Evolutionary conservation across 2,113 vertebrate genomes (phyloP), one percentile per base, ranked within the genome.

Genomic region (Nothocercus julius): DNA sequence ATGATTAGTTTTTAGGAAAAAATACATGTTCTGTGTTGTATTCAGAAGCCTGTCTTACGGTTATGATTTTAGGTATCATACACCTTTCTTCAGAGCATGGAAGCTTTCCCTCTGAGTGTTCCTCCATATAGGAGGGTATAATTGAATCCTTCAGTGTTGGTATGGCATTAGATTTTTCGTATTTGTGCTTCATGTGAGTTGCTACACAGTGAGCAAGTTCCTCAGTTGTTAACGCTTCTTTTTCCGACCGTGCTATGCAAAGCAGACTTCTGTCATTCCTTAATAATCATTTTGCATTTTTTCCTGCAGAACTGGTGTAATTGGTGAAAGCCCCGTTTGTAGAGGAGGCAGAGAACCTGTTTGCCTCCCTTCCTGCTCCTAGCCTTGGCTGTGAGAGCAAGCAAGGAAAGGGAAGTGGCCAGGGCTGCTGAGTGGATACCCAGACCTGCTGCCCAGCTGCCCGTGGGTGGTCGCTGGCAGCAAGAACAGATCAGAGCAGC

Each of bases 31-130:
- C 45, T 95, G 11, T 91, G 24, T 93, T 82, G 22, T 59, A 36
- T 90, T 88, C 68, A 91, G 89, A 87, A 87, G 68, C 56, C 80
- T 63, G 63, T 70, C 75, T 83, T 93, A 36, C 85, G 82, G 75
- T 91, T 81, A 59, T 74, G 76, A 51, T 81, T 88, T 91, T 94
- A 94, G 79, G 45, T 81, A 53, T 88, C 51, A 61, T 44, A 70
- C 13, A n/a, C 32, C 61, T 97, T 93, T 91, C 78, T 32, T 90
- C 73, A 93, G 82, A 85, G 85, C 91, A 67, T 83, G 61, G 85
- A 86, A 81, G 13, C 68, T 95, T 81, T 88, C 69, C 78, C 68
- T 94, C 82, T 95, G 68, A 90, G 67, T 91, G 42, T 27, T 64
- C 22, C 38, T 94, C 80, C 28, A 17, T 68, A 54, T 86, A 56